Base-by-base conservation (phyloP, 1,140 invertebrate species). In the Laupala kohalensis region DNA sequence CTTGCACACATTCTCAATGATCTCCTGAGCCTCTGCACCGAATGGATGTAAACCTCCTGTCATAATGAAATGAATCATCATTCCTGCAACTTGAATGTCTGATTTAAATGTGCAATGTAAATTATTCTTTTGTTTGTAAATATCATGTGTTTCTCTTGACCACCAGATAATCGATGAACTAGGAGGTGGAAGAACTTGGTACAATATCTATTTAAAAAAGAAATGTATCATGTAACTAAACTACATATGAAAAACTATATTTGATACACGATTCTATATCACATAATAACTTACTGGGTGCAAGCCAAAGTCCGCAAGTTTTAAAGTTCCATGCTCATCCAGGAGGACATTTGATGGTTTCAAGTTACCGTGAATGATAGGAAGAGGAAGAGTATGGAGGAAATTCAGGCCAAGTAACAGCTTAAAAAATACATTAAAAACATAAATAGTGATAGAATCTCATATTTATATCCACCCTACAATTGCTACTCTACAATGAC, bases 301-400 rank as follows among this genome's bases (percentile, higher is more conserved):
- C 27, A 81, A 75, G 30, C 80, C 80, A 73, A 81, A 81, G 71
- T 81, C 80, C 15, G 78, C 78, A 26, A 81, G 71, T 70, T 76
- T 75, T 19, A 81, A 73, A n/a, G 74, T 74, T 24, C 79, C 79
- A 62, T 76, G 73, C 25, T 77, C 71, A 73, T 80, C 78, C 2
- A 81, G 74, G 19, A 81, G 76, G 62, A 81, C 76, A 74, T 81
- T 81, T 3, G 78, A 77, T 25, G 80, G 80, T 74, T 81, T 81
- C 23, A 81, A 73, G 72, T 81, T 81, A 4, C 80, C 80, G 71
- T 81, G 80, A 37, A 81, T 74, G 28, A 81, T 78, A 23, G 80
- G 78, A 29, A 74, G 70, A 6, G 70, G 67, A 5, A 73, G 70
- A 30, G 78, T 74, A 69, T 81, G 80, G 5, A 81, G 73, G 72